A percentile compares a stretch with the other conserved stretches of the same genome.
Conservation (phyloP, 2,797 vertebrate genomes). For the Chaunax sp. region DNA sequence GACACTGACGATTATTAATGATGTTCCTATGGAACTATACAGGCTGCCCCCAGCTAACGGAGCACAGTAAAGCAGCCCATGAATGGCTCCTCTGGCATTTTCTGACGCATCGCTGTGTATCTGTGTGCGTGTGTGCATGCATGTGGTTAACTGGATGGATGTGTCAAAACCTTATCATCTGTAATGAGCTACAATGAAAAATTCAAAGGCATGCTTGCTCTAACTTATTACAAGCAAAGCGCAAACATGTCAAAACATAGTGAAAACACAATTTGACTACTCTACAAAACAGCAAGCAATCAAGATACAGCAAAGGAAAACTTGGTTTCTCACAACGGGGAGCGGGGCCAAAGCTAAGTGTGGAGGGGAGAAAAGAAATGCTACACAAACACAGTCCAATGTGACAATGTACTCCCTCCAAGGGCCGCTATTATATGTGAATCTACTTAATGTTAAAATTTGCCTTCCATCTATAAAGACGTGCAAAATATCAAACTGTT, state of each 20-base stretch:
- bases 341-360: constrained; percentile 67
- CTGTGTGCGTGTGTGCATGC: constrained; percentile 38
- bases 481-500: constrained; percentile 75
- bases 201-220: constrained; percentile 59
- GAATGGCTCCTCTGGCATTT: constrained; percentile 42
- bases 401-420: constrained; percentile 53
- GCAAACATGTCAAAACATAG: constrained; percentile 69
- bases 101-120: constrained; percentile 42
- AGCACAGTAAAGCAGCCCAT: constrained; percentile 49
- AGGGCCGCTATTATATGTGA: constrained; percentile 46
- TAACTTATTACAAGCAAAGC: constrained; percentile 63
- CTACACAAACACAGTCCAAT: constrained; percentile 58
- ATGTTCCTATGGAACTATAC: constrained; percentile 72
- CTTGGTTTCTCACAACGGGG: constrained; percentile 49
- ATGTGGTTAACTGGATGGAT: constrained; percentile 42
- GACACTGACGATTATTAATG: constrained; percentile 80
- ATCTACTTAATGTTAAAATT: constrained; percentile 58
- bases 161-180: constrained; percentile 51
- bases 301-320: constrained; percentile 55
- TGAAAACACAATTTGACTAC: constrained; percentile 58
- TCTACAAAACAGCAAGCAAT: constrained; percentile 68
- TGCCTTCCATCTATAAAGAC: constrained; percentile 66
- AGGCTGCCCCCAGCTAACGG: constrained; percentile 62
- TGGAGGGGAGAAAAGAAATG: constrained; percentile 40
- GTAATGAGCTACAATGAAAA: constrained; percentile 63